Evolutionary conservation across 2,113 vertebrate species (phyloP).

Genomic region (Thunnus maccoyii): DNA sequence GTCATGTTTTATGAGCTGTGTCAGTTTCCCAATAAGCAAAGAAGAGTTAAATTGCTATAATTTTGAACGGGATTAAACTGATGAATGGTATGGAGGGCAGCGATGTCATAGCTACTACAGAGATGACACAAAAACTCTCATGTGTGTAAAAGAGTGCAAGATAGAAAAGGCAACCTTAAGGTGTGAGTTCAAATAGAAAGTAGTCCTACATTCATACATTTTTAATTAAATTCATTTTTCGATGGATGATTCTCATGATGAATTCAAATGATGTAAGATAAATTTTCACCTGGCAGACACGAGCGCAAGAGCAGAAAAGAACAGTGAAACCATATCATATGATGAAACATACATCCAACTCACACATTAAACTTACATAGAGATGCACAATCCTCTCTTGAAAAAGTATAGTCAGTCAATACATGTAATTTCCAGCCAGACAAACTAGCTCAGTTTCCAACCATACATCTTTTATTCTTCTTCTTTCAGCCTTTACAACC

Average conservation of each 20-base stretch:
- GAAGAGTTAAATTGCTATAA: background rate
- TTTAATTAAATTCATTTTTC: background rate
- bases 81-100: background rate
- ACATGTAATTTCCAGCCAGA: background rate
- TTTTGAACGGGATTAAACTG: background rate
- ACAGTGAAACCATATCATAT: no score
- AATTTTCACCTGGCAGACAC: no score
- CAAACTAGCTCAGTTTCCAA: background rate
- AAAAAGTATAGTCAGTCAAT: background rate
- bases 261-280: no score
- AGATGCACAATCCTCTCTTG: no score
- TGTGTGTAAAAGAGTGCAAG: slow-evolving; percentile 14
- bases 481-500: background rate
- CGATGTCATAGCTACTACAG: background rate
- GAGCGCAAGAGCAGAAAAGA: no score
- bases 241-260: background rate
- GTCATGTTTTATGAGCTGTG: background rate
- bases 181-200: no score
- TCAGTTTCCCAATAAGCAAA: background rate
- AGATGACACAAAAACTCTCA: background rate
- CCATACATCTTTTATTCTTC: no score
- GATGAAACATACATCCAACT: no score
- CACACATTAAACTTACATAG: no score
- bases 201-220: background rate
- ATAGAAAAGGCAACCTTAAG: no score